phyloP scores from a whole-genome alignment of 2,113 vertebrate species.

The Bufo gargarizans region DNA sequence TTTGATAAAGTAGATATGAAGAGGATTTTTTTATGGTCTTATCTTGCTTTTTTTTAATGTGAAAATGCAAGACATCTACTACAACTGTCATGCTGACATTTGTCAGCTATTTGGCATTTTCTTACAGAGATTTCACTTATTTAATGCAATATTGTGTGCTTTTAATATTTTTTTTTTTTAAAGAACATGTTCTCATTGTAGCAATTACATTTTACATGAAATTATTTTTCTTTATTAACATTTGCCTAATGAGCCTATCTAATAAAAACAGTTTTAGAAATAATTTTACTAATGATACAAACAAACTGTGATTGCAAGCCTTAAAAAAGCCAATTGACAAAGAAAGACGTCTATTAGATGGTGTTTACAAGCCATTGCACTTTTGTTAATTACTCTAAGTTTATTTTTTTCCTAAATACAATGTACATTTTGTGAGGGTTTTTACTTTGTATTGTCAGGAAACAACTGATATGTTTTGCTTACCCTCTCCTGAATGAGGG shows the following conservation, averaged over 20 bases:
- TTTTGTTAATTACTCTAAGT: background rate
- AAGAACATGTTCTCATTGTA: background rate
- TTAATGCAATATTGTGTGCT: background rate
- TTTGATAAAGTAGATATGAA: too few species aligned
- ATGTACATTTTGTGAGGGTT: background rate
- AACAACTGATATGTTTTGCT: background rate
- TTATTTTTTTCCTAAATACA: background rate
- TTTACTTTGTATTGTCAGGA: background rate
- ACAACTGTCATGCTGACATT: background rate
- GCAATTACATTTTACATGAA: background rate
- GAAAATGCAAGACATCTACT: background rate
- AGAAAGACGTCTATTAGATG: background rate
- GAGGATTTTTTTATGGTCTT: background rate
- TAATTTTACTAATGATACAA: background rate
- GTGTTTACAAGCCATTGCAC: background rate
- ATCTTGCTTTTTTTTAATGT: background rate
- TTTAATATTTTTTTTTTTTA: too few species aligned
- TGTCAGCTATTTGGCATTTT: conserved; percentile 14
- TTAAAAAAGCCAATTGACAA: background rate
- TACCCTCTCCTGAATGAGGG: too few species aligned
- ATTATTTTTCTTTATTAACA: background rate
- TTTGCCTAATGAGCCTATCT: background rate
- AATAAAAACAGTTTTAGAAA: background rate
- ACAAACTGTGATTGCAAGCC: background rate
- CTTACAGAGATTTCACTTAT: background rate